Evolutionary conservation across 1,140 invertebrate genomes (phyloP), one percentile per base, ranked within the genome.

Genomic region (Temnothorax curvispinosus): DNA sequence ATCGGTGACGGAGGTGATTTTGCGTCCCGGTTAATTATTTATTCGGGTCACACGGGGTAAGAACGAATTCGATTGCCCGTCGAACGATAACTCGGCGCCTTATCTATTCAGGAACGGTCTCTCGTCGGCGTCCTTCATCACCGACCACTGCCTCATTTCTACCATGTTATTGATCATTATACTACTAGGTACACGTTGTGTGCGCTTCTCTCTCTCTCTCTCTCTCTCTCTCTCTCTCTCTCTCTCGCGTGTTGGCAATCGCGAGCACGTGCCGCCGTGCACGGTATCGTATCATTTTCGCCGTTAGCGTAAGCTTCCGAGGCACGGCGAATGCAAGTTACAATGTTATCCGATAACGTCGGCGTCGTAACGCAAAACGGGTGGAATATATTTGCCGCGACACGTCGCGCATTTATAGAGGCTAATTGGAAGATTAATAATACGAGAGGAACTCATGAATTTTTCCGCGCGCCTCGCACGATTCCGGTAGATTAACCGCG

Each of bases 81-180:
- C 27, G 27, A 50, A 50, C 67, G 38, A 82, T 32, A 58, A 72
- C 54, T 58, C 54, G 65, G 3, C 9, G 67, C 27, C 71, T 72
- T 54, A 18, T 47, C 50, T 32, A 32, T 15, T 44, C 27, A 4
- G 35, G n/a, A 35, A 15, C 64, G 50, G 32, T 64, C 5, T 50
- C 65, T 81, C 64, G 4, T 41, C 35, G 27, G 27, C 27, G 65
- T 44, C 78, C 67, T 74, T 80, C 77, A 27, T 4, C 65, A 58
- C 47, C 41, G 80, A 60, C 15, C 41, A 52, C 7, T 80, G 35
- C 35, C 62, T 82, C 41, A 50, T 60, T 74, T 84, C 41, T 47
- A 15, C 27, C 44, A 38, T 50, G 54, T 84, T 84, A 84, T 84
- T 84, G 80, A 84, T 84, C 80, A 84, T 84, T 82, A 74, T 38